These are phyloP conservation scores for Acanthurus lineatus DNA, from an alignment of 2,797 vertebrate species.

Conservation along the genomic window DNA sequence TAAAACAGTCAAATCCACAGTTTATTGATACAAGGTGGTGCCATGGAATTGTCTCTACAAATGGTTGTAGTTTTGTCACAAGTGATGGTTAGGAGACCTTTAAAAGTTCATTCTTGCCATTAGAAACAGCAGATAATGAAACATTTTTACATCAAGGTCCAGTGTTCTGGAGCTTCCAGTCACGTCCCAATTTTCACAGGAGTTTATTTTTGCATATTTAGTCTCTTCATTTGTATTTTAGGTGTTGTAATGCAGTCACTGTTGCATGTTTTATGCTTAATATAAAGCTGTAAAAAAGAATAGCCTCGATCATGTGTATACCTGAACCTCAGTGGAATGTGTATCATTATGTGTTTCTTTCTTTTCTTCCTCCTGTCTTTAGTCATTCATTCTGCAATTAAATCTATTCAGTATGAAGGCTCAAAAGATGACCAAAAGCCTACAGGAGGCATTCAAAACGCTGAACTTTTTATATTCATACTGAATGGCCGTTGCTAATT, in stretches of 20 bases:
- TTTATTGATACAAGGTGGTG: too few relatives aligned
- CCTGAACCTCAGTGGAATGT: background rate
- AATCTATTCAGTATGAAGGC: constrained; percentile 13
- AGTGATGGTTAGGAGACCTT: background rate
- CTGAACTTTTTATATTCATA: constrained; percentile 18
- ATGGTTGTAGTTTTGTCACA: background rate
- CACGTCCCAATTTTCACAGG: background rate
- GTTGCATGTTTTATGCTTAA: background rate
- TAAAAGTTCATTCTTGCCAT: background rate
- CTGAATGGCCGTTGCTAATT: constrained; percentile 17
- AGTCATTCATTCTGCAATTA: constrained; percentile 3
- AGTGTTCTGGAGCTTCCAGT: background rate
- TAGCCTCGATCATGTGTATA: background rate
- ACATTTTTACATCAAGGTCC: background rate
- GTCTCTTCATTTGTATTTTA: background rate
- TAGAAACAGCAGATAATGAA: background rate
- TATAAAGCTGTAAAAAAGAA: background rate
- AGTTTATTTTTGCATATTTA: background rate
- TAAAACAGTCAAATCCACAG: too few relatives aligned
- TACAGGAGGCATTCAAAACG: background rate
- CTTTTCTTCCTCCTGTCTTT: constrained; percentile 1
- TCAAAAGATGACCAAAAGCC: constrained; percentile 5
- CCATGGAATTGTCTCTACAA: too few relatives aligned
- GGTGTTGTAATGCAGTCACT: background rate
- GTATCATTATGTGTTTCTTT: background rate